A percentile compares a stretch with the other conserved stretches of the same genome.
Conservation (phyloP, 2,888 invertebrate species). For the Anaspis maculata region DNA sequence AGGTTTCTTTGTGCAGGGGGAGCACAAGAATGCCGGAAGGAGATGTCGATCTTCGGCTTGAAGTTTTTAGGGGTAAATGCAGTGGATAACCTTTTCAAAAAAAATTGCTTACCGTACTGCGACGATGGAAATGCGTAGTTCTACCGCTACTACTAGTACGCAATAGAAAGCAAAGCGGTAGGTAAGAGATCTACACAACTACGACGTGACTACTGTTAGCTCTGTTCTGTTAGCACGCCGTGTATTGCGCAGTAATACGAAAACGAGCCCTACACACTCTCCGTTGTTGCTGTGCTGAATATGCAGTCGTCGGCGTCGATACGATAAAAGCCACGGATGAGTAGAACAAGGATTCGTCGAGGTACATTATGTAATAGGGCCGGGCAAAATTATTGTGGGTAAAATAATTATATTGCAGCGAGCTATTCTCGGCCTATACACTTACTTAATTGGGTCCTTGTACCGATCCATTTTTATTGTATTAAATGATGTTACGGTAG, state of each 20-base stretch:
- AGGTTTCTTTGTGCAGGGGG: neutral
- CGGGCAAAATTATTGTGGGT: too few relatives aligned
- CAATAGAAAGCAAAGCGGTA: constrained; percentile 22
- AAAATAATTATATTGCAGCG: too few relatives aligned
- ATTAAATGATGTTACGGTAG: too few relatives aligned
- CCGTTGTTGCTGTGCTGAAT: constrained; percentile 8
- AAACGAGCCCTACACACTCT: constrained; percentile 6
- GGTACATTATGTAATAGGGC: too few relatives aligned
- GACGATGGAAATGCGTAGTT: constrained; percentile 30
- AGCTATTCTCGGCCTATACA: too few relatives aligned
- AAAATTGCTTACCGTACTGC: constrained; percentile 23
- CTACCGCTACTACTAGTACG: constrained; percentile 18
- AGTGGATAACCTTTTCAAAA: too few relatives aligned
- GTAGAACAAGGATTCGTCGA: too few relatives aligned
- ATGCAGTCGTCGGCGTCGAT: constrained; percentile 3
- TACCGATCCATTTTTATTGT: too few relatives aligned
- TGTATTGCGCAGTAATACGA: constrained; percentile 15
- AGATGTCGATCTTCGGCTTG: neutral
- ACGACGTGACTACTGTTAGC: constrained; percentile 13
- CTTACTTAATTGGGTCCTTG: too few relatives aligned
- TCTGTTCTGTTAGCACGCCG: constrained; percentile 11
- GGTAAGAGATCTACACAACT: constrained; percentile 10
- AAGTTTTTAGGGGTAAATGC: neutral
- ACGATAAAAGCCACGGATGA: too few relatives aligned
- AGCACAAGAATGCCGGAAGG: neutral